Base-by-base conservation (phyloP, 2,113 vertebrate genomes). In the Callaeas wilsoni region DNA sequence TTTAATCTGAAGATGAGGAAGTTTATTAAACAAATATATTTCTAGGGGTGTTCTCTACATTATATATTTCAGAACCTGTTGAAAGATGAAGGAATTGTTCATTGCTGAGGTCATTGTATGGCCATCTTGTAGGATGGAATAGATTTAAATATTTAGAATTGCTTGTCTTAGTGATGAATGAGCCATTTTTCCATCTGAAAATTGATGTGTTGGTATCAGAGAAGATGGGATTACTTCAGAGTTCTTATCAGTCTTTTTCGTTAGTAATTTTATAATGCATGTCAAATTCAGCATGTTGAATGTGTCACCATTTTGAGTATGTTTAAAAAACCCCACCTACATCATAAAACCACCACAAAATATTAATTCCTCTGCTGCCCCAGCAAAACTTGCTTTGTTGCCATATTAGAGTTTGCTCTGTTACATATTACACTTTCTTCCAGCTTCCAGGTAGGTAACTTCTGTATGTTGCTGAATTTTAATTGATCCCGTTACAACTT, bases 361-460 rank as follows among this genome's bases (percentile, higher is more conserved):
- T 33, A 25, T 1, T 2, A 74, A 47, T 27, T 73, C 1, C 12
- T 73, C 27, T 93, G 6, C 26, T 91, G 15, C 39, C 35, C 29
- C 46, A 77, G 26, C 16, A 74, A 75, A 85, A 68, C 33, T 63
- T 64, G 3, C 32, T 59, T 65, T 70, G 59, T 74, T 93, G 37
- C 14, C 14, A n/a, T 10, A 8, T 42, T 59, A 46, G 44, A 65
- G 9, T 74, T 77, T 90, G 10, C 17, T 83, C 14, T 90, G 19
- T 52, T 88, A 15, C 22, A 0, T 70, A 10, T 85, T 74, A 5
- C 39, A 26, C 42, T 90, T 95, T 42, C 60, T 90, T 91, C 33
- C 59, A 63, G 82, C 64, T 84, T 86, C 44, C 92, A 96, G 93
- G 91, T 97, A 89, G 62, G 93, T 96, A 41, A 52, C 35, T 88